Conservation (phyloP, 2,113 vertebrate genomes). For the Notechis scutatus region DNA sequence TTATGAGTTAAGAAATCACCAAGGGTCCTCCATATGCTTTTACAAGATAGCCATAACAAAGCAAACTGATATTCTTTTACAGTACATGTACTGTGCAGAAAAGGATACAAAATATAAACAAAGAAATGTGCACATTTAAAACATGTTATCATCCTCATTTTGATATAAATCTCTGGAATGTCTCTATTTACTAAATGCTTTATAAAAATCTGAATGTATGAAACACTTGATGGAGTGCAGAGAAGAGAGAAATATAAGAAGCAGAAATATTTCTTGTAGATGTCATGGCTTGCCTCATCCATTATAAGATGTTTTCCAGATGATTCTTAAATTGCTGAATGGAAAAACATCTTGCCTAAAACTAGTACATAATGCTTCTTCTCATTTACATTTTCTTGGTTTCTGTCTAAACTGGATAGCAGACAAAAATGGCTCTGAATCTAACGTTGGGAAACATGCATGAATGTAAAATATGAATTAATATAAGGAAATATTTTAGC, state of each 20-base stretch:
- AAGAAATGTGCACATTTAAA: conserved; percentile 52
- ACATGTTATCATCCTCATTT: conserved; percentile 20
- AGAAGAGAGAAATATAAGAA: conserved; percentile 70
- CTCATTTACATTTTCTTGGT: conserved; percentile 63
- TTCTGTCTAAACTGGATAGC: conserved; percentile 52
- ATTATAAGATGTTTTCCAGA: conserved; percentile 79
- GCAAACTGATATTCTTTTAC: conserved; percentile 38
- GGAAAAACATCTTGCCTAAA: conserved; percentile 71
- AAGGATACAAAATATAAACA: conserved; percentile 55
- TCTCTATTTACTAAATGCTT: conserved; percentile 67
- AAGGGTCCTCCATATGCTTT: background rate
- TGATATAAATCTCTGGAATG: conserved; percentile 64
- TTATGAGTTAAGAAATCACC: background rate
- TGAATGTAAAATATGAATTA: conserved; percentile 70
- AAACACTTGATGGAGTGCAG: conserved; percentile 64
- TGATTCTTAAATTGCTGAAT: conserved; percentile 75
- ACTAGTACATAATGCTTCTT: conserved; percentile 68
- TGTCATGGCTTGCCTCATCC: conserved; percentile 77
- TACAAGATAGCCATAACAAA: conserved; percentile 5
- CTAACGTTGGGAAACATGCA: conserved; percentile 54
- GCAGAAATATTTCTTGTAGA: conserved; percentile 79
- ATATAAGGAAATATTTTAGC: conserved; percentile 65
- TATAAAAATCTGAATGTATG: conserved; percentile 61
- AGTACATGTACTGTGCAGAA: background rate
- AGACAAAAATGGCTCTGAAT: conserved; percentile 57